Evolutionary conservation across 2,113 vertebrate species (phyloP).

Genomic region (Glaucidium brasilianum): DNA sequence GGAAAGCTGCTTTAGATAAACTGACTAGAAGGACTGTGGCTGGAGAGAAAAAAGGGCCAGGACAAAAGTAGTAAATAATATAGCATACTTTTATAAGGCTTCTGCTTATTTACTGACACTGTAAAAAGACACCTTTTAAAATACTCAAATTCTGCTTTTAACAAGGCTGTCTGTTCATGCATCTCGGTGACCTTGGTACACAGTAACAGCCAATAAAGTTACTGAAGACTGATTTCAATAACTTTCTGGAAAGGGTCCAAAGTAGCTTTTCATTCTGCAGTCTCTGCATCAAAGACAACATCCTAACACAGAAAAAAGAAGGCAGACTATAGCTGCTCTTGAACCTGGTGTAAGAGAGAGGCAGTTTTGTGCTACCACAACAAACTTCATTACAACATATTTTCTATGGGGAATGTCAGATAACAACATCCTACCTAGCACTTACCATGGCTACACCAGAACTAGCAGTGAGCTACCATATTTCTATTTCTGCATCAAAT

Average conservation of each 20-base stretch:
- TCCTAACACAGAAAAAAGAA: not conserved
- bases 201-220: not conserved
- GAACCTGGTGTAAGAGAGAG: not conserved
- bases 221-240: not conserved
- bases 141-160: not conserved
- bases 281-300: not conserved
- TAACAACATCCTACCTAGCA: not conserved
- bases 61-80: not conserved
- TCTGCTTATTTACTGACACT: not conserved
- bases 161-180: not conserved
- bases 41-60: not conserved
- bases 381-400: not conserved
- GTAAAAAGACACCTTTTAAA: not conserved
- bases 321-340: not conserved
- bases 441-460: too few relatives aligned
- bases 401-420: not conserved
- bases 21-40: not conserved
- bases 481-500: not conserved
- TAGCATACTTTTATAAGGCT: not conserved
- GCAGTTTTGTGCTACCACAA: not conserved
- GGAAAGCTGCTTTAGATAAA: not conserved
- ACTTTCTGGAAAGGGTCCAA: not conserved
- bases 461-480: not conserved
- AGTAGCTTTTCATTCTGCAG: not conserved
- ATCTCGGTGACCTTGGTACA: not conserved